Evolutionary conservation across 2,888 invertebrate species (phyloP).

Genomic region (Nemotelus nigrinus): DNA sequence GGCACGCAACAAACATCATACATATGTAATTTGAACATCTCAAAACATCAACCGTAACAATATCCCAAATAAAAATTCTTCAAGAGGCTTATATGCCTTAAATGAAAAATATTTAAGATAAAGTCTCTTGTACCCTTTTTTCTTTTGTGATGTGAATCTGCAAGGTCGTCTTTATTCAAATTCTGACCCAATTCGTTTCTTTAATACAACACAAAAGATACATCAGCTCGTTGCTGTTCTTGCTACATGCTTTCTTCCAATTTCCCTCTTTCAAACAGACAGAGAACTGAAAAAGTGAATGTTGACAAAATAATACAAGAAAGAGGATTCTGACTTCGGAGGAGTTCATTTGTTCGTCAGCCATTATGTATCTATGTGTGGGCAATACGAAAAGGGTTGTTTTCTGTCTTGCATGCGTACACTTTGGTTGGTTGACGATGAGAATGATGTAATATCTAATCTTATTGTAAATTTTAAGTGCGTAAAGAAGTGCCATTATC

Average conservation of each 20-base stretch:
- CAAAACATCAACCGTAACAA: neutral
- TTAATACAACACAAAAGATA: no score
- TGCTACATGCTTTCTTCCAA: no score
- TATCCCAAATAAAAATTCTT: neutral
- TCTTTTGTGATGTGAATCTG: neutral
- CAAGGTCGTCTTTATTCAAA: conserved; percentile 10
- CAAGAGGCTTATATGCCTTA: neutral
- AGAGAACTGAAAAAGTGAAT: neutral
- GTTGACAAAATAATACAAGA: neutral
- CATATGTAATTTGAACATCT: no score
- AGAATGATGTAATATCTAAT: neutral
- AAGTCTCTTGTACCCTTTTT: neutral
- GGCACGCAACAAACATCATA: no score
- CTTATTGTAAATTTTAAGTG: neutral
- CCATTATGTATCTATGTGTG: neutral
- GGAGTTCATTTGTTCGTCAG: neutral
- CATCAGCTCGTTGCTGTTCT: no score
- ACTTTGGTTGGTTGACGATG: neutral
- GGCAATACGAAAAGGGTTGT: neutral
- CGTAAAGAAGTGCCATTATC: neutral
- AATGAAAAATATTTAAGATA: neutral
- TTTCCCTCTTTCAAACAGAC: no score
- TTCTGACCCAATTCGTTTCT: neutral
- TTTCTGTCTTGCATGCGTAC: neutral
- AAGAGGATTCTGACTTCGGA: neutral